Evolutionary conservation across 2,888 invertebrate species (phyloP).

Genomic region (Synergus umbraculus): DNA sequence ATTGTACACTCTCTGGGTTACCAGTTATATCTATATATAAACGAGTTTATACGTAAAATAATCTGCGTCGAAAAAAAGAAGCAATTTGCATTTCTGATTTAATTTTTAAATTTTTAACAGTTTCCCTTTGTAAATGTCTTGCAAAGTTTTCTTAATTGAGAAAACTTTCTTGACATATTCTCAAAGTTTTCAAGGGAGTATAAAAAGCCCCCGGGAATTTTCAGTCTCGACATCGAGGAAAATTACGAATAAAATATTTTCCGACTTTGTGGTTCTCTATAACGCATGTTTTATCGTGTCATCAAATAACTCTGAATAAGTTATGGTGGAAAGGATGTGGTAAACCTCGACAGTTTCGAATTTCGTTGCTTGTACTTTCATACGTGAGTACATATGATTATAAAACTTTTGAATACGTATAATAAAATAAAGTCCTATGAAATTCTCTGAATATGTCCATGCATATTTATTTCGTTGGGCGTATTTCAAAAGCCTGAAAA

Average conservation of each 20-base stretch:
- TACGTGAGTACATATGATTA: not conserved
- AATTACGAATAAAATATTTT: constrained; percentile 29
- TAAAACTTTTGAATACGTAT: not conserved
- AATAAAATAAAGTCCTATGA: not conserved
- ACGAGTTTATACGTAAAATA: not conserved
- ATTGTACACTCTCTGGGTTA: not conserved
- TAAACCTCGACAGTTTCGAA: constrained; percentile 65
- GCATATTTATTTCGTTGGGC: not conserved
- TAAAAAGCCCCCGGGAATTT: too few species aligned
- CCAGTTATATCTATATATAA: not conserved
- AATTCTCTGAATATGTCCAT: not conserved
- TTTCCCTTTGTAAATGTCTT: too few species aligned
- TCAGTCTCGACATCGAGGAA: not conserved
- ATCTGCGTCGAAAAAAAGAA: too few species aligned
- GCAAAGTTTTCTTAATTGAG: too few species aligned
- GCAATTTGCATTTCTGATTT: too few species aligned
- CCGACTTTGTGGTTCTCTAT: constrained; percentile 16
- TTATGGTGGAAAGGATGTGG: constrained; percentile 63
- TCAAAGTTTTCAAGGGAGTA: too few species aligned
- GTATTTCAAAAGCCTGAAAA: not conserved
- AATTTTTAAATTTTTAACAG: too few species aligned
- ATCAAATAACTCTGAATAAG: constrained; percentile 59
- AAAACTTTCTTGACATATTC: too few species aligned
- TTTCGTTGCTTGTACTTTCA: constrained; percentile 56
- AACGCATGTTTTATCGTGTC: constrained; percentile 56